Percentiles rank a stretch among this genome's conserved stretches.
phyloP scores from a whole-genome alignment of 2,888 invertebrate species.

The Hirtodrosophila alboralis region DNA sequence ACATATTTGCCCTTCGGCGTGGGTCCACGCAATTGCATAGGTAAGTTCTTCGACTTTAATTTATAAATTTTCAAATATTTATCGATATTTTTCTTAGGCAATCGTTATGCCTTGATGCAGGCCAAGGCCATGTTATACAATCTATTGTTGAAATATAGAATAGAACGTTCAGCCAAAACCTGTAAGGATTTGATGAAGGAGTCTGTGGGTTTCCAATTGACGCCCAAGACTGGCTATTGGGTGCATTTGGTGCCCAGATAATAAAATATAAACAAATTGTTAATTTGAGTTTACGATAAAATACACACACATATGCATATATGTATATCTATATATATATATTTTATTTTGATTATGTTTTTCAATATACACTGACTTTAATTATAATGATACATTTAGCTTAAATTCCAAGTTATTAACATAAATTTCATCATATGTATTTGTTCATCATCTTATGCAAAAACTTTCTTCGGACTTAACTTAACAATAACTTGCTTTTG shows the following conservation, averaged over 20 bases:
- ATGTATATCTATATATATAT: too few relatives aligned
- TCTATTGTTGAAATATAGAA: conserved; percentile 63
- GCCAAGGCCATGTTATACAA: conserved; percentile 73
- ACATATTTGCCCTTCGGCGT: conserved; percentile 86
- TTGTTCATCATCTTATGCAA: conserved; percentile 19
- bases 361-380: conserved; percentile 66
- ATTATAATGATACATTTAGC: conserved; percentile 46
- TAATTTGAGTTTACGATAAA: conserved; percentile 55
- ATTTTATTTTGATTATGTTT: conserved; percentile 75
- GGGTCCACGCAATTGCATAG: conserved; percentile 87
- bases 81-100: conserved; percentile 59
- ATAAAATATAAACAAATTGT: background rate
- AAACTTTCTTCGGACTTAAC: conserved; percentile 32
- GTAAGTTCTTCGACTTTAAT: conserved; percentile 61
- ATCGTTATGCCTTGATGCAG: conserved; percentile 77
- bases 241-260: conserved; percentile 65
- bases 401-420: conserved; percentile 36
- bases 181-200: conserved; percentile 60
- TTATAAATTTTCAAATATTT: background rate
- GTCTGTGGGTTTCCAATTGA: conserved; percentile 61
- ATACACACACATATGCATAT: too few relatives aligned
- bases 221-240: conserved; percentile 70
- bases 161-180: conserved; percentile 66
- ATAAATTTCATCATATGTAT: conserved; percentile 46
- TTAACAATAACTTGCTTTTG: conserved; percentile 3